Evolutionary conservation across 2,797 vertebrate genomes (phyloP).

Genomic region (Lutjanus campechanus): DNA sequence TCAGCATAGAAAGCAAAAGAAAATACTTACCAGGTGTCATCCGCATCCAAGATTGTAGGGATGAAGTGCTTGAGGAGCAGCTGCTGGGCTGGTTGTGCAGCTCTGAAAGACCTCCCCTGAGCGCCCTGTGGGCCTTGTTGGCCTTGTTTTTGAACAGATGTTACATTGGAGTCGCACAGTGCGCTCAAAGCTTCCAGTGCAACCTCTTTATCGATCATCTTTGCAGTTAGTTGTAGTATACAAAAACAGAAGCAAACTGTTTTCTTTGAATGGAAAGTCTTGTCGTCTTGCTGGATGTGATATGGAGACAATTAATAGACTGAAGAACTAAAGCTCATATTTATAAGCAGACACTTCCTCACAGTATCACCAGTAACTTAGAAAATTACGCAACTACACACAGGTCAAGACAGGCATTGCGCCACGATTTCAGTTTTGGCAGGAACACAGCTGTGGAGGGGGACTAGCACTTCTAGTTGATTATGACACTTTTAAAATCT

Average conservation of each 20-base stretch:
- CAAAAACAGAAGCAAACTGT: not conserved
- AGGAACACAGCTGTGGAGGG: no score
- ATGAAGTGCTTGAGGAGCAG: not conserved
- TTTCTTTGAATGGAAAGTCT: not conserved
- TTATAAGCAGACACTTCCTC: not conserved
- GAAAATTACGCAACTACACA: no score
- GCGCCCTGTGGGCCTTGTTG: not conserved
- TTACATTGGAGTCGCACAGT: not conserved
- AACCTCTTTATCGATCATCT: not conserved
- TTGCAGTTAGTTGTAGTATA: not conserved
- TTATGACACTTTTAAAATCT: no score
- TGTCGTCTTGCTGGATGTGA: not conserved
- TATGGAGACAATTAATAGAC: no score
- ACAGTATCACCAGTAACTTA: no score
- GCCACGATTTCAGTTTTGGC: no score
- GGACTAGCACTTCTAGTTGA: no score
- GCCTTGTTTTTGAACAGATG: not conserved
- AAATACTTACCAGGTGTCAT: conserved; percentile 9
- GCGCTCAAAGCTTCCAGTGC: not conserved
- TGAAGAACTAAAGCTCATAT: not conserved
- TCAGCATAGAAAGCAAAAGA: no score
- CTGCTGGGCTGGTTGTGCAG: not conserved
- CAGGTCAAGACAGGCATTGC: no score
- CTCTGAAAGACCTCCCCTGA: no score
- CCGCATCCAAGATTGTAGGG: not conserved